Evolutionary conservation across 2,888 invertebrate species (phyloP).

Genomic region (Lithodes maja): DNA sequence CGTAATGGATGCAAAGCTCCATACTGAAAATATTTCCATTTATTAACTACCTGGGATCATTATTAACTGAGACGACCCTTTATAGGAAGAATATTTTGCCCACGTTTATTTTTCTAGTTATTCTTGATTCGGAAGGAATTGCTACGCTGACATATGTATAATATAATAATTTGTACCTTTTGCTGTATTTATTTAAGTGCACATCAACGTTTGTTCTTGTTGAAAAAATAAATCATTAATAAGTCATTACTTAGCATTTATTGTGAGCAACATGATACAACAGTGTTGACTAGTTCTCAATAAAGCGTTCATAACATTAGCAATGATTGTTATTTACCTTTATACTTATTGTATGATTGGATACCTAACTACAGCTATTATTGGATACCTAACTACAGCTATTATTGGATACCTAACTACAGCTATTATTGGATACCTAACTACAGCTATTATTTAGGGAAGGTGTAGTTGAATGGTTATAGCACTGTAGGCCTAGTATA

Average conservation of each 20-base stretch:
- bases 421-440: too few species aligned
- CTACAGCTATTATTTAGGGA: too few species aligned
- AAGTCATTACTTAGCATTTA: conserved; percentile 50
- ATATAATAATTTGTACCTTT: conserved; percentile 39
- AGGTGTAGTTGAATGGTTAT: too few species aligned
- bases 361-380: too few species aligned
- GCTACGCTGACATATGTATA: conserved; percentile 30
- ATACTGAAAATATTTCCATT: background rate
- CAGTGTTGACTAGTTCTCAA: conserved; percentile 60
- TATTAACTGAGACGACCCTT: background rate
- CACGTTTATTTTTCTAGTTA: conserved; percentile 9
- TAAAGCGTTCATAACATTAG: conserved; percentile 54
- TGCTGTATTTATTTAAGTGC: conserved; percentile 45
- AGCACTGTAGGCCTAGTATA: too few species aligned
- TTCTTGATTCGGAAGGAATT: conserved; percentile 14
- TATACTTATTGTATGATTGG: too few species aligned
- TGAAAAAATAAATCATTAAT: conserved; percentile 39
- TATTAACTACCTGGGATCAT: background rate
- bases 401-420: too few species aligned
- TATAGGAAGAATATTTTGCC: conserved; percentile 20
- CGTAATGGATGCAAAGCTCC: background rate
- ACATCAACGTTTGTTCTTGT: conserved; percentile 54
- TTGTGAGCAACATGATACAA: conserved; percentile 60
- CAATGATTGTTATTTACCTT: too few species aligned
- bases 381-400: too few species aligned